A percentile compares a stretch with the other conserved stretches of the same genome.
Conservation (phyloP, 1,140 invertebrate genomes). For the Drosophila serrata region DNA sequence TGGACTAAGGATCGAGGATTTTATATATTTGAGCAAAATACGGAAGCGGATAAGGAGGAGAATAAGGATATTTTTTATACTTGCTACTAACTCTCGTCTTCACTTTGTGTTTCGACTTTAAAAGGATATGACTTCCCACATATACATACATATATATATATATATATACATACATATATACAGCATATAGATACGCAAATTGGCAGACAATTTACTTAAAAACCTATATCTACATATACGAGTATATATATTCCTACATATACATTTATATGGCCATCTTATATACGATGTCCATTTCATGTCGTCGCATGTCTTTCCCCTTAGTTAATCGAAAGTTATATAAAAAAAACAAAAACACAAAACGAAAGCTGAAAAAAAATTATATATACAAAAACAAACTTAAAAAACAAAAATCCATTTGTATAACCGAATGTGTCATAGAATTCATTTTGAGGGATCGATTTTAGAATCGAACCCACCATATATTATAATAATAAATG, state of each 20-base stretch:
- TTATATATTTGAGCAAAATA: conserved; percentile 13
- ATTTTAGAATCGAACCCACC: conserved; percentile 24
- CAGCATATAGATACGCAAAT: conserved; percentile 35
- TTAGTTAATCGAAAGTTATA: conserved; percentile 45
- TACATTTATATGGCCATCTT: conserved; percentile 16
- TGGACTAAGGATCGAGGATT: conserved; percentile 38
- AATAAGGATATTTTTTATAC: conserved; percentile 46
- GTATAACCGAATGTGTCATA: conserved; percentile 52
- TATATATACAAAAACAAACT: conserved; percentile 15
- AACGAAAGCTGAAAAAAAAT: conserved; percentile 6
- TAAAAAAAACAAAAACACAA: background rate
- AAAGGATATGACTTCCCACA: conserved; percentile 29
- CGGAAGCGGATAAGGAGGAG: background rate
- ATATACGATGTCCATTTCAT: conserved; percentile 28
- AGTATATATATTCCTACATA: conserved; percentile 18
- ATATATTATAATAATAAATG: conserved; percentile 46
- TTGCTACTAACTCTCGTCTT: conserved; percentile 33
- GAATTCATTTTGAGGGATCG: conserved; percentile 41
- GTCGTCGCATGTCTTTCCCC: conserved; percentile 43
- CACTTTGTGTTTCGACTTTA: conserved; percentile 35
- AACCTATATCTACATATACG: conserved; percentile 32
- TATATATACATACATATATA: conserved; percentile 9
- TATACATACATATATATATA: conserved; percentile 9
- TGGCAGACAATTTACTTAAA: conserved; percentile 52
- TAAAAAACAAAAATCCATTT: conserved; percentile 25